Percentiles rank a stretch among this genome's conserved stretches.
phyloP scores from a whole-genome alignment of 2,797 vertebrate species.

The Xyrichtys novacula region DNA sequence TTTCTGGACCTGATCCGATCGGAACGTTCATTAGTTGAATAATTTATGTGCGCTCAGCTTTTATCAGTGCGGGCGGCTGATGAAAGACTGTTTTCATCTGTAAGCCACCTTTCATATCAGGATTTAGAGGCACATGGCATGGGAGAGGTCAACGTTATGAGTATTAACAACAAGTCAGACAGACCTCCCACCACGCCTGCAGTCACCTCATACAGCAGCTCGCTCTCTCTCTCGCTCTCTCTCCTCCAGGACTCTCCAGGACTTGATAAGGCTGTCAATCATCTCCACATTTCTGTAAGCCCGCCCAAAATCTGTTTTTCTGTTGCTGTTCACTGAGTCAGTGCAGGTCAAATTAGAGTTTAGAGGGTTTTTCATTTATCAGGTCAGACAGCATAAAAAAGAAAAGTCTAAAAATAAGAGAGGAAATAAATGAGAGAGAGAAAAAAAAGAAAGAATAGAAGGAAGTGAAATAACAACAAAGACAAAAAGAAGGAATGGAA shows the following conservation, averaged over 20 bases:
- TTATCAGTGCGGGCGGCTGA: constrained; percentile 20
- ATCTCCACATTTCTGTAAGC: too few relatives aligned
- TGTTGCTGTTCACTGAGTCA: too few relatives aligned
- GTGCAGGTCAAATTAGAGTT: background rate
- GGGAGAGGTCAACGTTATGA: constrained; percentile 65
- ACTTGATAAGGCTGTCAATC: constrained; percentile 61
- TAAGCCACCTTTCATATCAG: constrained; percentile 67
- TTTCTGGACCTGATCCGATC: too few relatives aligned
- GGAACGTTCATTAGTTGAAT: background rate
- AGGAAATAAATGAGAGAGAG: too few relatives aligned
- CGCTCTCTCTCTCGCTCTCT: constrained; percentile 22
- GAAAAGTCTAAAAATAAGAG: too few relatives aligned
- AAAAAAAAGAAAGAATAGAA: too few relatives aligned
- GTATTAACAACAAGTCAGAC: constrained; percentile 57
- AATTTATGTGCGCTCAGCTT: background rate
- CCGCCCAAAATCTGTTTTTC: too few relatives aligned
- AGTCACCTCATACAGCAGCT: constrained; percentile 52
- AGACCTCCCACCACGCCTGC: constrained; percentile 58
- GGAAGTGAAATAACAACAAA: too few relatives aligned
- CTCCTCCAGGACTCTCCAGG: constrained; percentile 29
- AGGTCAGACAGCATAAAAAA: too few relatives aligned
- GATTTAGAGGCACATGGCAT: constrained; percentile 62
- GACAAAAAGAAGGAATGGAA: too few relatives aligned
- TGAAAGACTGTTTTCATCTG: constrained; percentile 70
- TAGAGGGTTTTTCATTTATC: too few relatives aligned